These are phyloP conservation scores for Halyomorpha halys DNA, from an alignment of 1,140 invertebrate species.

Conservation along the genomic window DNA sequence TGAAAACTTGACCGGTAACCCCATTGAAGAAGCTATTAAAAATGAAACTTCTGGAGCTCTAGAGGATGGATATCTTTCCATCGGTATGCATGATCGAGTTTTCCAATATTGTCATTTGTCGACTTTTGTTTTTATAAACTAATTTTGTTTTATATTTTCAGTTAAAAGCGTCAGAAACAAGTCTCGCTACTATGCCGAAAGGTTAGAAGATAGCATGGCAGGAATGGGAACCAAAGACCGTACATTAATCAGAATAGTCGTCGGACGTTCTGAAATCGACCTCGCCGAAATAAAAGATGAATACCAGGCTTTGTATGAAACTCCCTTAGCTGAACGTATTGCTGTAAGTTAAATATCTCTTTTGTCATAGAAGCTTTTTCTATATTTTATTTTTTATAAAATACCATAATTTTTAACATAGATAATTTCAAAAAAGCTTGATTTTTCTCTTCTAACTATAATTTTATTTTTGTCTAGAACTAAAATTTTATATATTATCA, in stretches of 20 bases:
- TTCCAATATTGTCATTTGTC: not conserved
- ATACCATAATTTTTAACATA: too few species aligned
- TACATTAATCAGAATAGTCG: slow-evolving; percentile 74
- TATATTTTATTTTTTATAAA: too few species aligned
- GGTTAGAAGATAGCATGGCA: slow-evolving; percentile 77
- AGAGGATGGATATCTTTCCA: slow-evolving; percentile 71
- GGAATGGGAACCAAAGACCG: slow-evolving; percentile 76
- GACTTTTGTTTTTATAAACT: not conserved
- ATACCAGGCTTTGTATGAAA: slow-evolving; percentile 67
- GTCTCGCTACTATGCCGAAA: slow-evolving; percentile 78
- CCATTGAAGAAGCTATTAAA: slow-evolving; percentile 77
- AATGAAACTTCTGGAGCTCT: slow-evolving; percentile 78
- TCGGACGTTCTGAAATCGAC: slow-evolving; percentile 80
- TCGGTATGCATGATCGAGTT: slow-evolving; percentile 48
- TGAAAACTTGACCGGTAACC: slow-evolving; percentile 60
- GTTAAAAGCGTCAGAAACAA: slow-evolving; percentile 74
- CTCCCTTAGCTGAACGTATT: slow-evolving; percentile 66
- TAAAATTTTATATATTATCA: too few species aligned
- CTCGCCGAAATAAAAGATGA: slow-evolving; percentile 72
- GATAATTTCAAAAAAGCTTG: too few species aligned
- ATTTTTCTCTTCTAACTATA: too few species aligned
- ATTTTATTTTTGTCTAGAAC: too few species aligned
- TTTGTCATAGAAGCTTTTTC: too few species aligned
- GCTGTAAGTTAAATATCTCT: slow-evolving; percentile 28
- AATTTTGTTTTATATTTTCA: slow-evolving; percentile 34